phyloP scores from a whole-genome alignment of 2,113 vertebrate species.

The Erinaceus europaeus region DNA sequence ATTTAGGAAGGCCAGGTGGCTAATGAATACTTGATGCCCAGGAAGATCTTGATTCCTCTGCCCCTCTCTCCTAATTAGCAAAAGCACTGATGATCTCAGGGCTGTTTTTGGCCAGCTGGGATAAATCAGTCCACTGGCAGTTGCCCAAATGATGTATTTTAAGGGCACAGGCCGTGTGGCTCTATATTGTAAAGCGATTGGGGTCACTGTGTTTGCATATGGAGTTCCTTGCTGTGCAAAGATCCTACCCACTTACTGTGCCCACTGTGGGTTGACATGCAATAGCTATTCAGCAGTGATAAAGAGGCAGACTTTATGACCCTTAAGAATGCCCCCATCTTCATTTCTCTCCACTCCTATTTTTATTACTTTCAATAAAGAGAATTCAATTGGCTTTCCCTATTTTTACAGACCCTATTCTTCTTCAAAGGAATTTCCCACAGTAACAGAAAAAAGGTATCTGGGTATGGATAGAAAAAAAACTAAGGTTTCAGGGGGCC shows the following conservation, averaged over 20 bases:
- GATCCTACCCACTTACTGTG: constrained; percentile 38
- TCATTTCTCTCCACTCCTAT: constrained; percentile 40
- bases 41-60: constrained; percentile 75
- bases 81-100: constrained; percentile 75
- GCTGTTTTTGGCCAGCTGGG: constrained; percentile 76
- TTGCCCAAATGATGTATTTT: constrained; percentile 78
- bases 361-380: constrained; percentile 50
- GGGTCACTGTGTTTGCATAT: constrained; percentile 75
- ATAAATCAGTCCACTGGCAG: constrained; percentile 76
- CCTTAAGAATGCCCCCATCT: constrained; percentile 24
- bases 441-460: background rate
- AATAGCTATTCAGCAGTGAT: constrained; percentile 56
- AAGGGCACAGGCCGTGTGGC: constrained; percentile 73
- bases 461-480: background rate
- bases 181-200: constrained; percentile 74
- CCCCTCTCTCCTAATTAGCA: constrained; percentile 76
- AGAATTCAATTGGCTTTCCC: background rate
- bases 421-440: constrained; percentile 16
- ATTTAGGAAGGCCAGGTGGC: constrained; percentile 77
- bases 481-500: background rate
- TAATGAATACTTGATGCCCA: constrained; percentile 74
- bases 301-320: constrained; percentile 47
- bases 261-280: background rate
- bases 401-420: background rate
- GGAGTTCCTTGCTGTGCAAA: constrained; percentile 63